Base-by-base conservation (phyloP, 1,140 invertebrate genomes). In the Leptinotarsa texana region DNA sequence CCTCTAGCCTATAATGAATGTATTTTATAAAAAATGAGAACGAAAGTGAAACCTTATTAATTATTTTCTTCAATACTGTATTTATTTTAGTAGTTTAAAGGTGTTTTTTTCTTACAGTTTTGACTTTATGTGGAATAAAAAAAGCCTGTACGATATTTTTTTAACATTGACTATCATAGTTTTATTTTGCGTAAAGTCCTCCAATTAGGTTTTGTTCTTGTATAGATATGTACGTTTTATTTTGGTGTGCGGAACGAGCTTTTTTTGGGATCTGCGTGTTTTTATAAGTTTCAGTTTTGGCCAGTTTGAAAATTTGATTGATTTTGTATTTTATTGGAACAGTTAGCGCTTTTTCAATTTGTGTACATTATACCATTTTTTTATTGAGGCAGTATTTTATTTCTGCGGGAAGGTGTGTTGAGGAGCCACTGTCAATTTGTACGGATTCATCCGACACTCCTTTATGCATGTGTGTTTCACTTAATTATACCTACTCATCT, bases 91-190 rank as follows among this genome's bases (percentile, higher is more conserved):
- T 76, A 65, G 67, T 71, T 57, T 57, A 57, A 71, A n/a, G 33
- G 69, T 17, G n/a, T 47, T 42, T 11, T n/a, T 65, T 66, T 72
- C 47, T 76, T 69, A 67, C 63, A 65, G 65, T 76, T 70, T 57
- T 76, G 75, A 78, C 72, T 76, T 70, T 74, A 74, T 76, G 73
- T 76, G 72, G 76, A 76, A 76, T 78, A 78, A 74, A 74, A 69
- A 63, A 48, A 68, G 27, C 63, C 48, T 72, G 72, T 76, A 69
- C 63, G 70, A 72, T 69, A 78, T 76, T 74, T 75, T 75, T 77
- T 76, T 72, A 67, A 74, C 74, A 69, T 69, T 69, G 42, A 69
- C 42, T 48, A 18, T 47, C 51, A 22, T 49, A 67, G 48, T 49
- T 74, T 67, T 67, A 66, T 67, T 72, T 72, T 67, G 65, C 65